phyloP scores from a whole-genome alignment of 2,113 vertebrate species.

The Gnathonemus longibarbis region DNA sequence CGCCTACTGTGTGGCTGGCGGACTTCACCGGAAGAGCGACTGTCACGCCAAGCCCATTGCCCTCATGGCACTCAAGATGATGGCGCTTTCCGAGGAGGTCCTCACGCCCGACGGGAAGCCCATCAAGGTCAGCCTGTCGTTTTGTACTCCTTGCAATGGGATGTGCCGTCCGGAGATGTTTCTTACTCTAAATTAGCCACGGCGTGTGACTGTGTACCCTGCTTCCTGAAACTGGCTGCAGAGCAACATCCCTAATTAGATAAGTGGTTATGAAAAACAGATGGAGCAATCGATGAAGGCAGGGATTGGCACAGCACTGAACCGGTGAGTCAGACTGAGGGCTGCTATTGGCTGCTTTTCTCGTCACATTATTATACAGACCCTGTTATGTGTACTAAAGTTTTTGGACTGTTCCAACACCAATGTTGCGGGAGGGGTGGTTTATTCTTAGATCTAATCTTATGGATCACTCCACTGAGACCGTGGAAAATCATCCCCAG shows the following conservation, averaged over 20 bases:
- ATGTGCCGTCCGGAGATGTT: background rate
- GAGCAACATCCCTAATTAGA: background rate
- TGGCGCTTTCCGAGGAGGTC: slow-evolving; percentile 95
- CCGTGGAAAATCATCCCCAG: background rate
- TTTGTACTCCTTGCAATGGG: background rate
- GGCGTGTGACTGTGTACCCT: background rate
- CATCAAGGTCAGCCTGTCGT: slow-evolving; percentile 75
- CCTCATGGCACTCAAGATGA: slow-evolving; percentile 98
- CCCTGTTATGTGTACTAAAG: background rate
- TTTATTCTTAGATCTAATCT: background rate
- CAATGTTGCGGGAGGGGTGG: background rate
- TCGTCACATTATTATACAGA: slow-evolving; percentile 1
- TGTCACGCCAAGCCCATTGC: slow-evolving; percentile 93
- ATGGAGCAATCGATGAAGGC: background rate
- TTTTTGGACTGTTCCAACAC: background rate
- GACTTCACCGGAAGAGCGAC: slow-evolving; percentile 89
- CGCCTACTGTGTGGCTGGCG: slow-evolving; percentile 91
- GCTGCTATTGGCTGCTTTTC: slow-evolving; percentile 2
- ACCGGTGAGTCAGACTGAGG: background rate
- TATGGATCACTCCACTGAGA: background rate
- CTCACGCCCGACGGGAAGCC: slow-evolving; percentile 89
- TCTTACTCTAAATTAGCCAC: background rate
- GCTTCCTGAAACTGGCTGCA: background rate
- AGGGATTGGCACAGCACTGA: background rate
- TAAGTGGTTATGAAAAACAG: background rate